Evolutionary conservation across 2,797 vertebrate genomes (phyloP), one percentile per base, ranked within the genome.

Genomic region (Brachyrhaphis roseni): DNA sequence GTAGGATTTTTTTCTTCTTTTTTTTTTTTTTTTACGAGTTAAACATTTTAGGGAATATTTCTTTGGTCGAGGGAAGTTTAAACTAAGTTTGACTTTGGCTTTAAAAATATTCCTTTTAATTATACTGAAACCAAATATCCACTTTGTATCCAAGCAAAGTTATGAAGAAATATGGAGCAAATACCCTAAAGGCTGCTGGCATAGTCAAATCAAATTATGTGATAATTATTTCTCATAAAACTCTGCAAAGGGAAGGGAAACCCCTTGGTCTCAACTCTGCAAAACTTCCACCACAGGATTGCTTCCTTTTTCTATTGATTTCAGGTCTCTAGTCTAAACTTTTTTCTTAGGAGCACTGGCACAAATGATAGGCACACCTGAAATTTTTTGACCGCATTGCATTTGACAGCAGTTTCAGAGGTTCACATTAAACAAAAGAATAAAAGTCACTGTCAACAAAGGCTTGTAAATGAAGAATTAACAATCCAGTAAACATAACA

Each of bases 291-390:
- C 31, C 59, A 26, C 11, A 84, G 41, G 34, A 78, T 55, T 57
- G 66, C 73, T 86, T 85, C 76, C 70, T 80, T 68, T 45, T 78
- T 36, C 36, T 62, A 46, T 1, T 59, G 39, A 34, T 28, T 62
- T 62, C n/a, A 57, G n/a, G 53, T n/a, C 26, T 57, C 53, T 13
- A n/a, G 53, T 26, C 26, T 1, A 55, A 1, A 26, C 5, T 12
- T 4, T 1, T 28, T 12, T 57, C 10, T 28, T 57, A 13, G 11
- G 26, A 12, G 53, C 26, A 12, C 8, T 26, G 23, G 23, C 47
- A 49, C 51, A 53, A 53, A 26, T 10, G 20, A 53, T 10, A 53
- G 8, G 20, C 49, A 53, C 51, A 1, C 51, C 23, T 53, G 49
- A 53, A 4, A 12, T 4, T 57, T 57, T 57, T 57, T 1, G n/a